A percentile compares a stretch with the other conserved stretches of the same genome.
Conservation (phyloP, 2,113 vertebrate species). For the Lampris megalopsis region DNA sequence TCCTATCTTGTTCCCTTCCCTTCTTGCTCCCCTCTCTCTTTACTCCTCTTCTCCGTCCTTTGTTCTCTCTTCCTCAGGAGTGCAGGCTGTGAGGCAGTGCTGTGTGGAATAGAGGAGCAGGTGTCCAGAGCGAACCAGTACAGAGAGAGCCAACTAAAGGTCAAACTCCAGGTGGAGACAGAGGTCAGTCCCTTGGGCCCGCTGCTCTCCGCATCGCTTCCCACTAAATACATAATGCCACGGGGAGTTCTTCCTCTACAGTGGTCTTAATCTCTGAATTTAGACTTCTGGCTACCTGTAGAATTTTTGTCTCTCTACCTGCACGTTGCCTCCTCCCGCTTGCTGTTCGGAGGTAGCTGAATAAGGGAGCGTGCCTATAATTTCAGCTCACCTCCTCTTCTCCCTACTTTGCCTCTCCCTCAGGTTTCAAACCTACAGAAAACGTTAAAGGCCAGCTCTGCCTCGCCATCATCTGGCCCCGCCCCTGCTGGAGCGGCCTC, state of each 20-base stretch:
- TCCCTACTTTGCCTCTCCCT: background rate
- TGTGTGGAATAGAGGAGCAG: conserved; percentile 95
- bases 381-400: background rate
- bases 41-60: background rate
- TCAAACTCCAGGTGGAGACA: conserved; percentile 97
- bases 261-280: background rate
- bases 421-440: conserved; percentile 97
- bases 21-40: conserved; percentile 1
- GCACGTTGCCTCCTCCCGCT: conserved; percentile 10
- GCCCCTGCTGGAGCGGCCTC: conserved; percentile 90
- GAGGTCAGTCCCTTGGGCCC: conserved; percentile 84
- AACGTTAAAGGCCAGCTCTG: conserved; percentile 93
- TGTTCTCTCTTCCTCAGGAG: conserved; percentile 82
- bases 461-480: conserved; percentile 84
- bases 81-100: conserved; percentile 92
- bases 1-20: background rate
- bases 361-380: background rate
- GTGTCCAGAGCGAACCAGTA: conserved; percentile 95
- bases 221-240: background rate
- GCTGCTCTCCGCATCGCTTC: background rate
- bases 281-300: background rate
- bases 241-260: background rate
- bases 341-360: background rate
- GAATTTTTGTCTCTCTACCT: conserved; percentile 1
- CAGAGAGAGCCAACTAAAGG: conserved; percentile 93